Conservation (phyloP, 2,113 vertebrate species). For the Hydrolagus affinis region DNA sequence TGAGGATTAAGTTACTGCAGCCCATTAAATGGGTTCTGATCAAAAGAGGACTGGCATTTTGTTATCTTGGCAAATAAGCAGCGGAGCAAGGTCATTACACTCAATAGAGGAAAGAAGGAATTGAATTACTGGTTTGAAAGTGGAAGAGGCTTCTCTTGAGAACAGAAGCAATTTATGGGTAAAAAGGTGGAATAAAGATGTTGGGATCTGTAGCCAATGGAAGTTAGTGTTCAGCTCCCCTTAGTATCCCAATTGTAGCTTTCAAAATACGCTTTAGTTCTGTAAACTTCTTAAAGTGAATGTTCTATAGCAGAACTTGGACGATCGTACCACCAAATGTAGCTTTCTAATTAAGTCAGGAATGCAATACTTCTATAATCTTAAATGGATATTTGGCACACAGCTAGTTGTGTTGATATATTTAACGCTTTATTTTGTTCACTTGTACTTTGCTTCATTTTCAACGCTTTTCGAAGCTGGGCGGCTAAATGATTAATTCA, state of each 20-base stretch:
- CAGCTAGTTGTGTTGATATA: too few species aligned
- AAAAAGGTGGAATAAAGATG: constrained; percentile 39
- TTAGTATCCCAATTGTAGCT: neutral
- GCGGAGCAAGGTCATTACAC: constrained; percentile 49
- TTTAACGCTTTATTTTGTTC: too few species aligned
- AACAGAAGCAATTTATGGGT: constrained; percentile 49
- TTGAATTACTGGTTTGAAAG: constrained; percentile 56
- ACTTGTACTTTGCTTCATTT: too few species aligned
- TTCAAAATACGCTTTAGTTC: neutral
- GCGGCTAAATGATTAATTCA: too few species aligned
- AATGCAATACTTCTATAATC: too few species aligned
- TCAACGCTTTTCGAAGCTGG: too few species aligned
- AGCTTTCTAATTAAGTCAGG: too few species aligned
- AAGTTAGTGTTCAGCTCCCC: too few species aligned
- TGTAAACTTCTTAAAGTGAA: neutral
- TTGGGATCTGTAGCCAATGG: neutral
- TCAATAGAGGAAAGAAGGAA: constrained; percentile 54
- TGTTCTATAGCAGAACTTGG: neutral
- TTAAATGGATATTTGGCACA: too few species aligned
- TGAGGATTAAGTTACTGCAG: constrained; percentile 64
- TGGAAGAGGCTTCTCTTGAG: constrained; percentile 40
- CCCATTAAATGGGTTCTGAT: constrained; percentile 59
- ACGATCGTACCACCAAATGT: neutral
- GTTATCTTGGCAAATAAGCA: constrained; percentile 52
- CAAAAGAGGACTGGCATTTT: constrained; percentile 58